Conservation (phyloP, 2,113 vertebrate genomes). For the Candoia aspera region DNA sequence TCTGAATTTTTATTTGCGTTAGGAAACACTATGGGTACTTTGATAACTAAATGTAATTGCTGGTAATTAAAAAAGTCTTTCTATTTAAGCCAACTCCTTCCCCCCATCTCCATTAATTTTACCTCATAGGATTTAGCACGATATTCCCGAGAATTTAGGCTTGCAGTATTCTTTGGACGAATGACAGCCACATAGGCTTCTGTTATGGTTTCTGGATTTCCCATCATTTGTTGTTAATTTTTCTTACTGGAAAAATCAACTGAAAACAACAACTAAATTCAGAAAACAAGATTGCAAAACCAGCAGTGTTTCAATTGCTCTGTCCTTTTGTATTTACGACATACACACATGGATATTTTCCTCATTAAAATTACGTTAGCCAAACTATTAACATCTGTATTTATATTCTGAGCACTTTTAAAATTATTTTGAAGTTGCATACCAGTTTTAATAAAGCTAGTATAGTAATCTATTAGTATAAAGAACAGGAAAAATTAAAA, state of each 20-base stretch:
- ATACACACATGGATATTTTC: conserved; percentile 11
- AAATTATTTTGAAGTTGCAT: background rate
- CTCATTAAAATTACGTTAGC: background rate
- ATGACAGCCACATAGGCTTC: conserved; percentile 94
- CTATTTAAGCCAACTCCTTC: background rate
- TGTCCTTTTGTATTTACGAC: background rate
- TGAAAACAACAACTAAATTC: conserved; percentile 39
- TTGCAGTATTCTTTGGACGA: conserved; percentile 94
- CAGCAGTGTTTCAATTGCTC: background rate
- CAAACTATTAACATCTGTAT: background rate
- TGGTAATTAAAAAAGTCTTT: background rate
- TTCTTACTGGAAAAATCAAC: conserved; percentile 56
- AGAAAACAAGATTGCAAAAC: background rate
- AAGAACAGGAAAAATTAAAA: background rate
- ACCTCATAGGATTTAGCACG: conserved; percentile 97
- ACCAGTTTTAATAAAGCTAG: background rate
- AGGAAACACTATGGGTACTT: background rate
- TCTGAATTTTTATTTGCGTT: background rate
- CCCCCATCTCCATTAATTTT: conserved; percentile 45
- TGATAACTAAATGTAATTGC: background rate
- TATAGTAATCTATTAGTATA: background rate
- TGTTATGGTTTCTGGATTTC: conserved; percentile 87
- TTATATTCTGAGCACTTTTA: background rate
- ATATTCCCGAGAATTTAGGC: conserved; percentile 95
- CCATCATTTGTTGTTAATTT: conserved; percentile 77